A percentile compares a stretch with the other conserved stretches of the same genome.
Evolutionary conservation across 37 sponge, comb jelly and placozoan species (phyloP).

Genomic region (Ephydatia muelleri): DNA sequence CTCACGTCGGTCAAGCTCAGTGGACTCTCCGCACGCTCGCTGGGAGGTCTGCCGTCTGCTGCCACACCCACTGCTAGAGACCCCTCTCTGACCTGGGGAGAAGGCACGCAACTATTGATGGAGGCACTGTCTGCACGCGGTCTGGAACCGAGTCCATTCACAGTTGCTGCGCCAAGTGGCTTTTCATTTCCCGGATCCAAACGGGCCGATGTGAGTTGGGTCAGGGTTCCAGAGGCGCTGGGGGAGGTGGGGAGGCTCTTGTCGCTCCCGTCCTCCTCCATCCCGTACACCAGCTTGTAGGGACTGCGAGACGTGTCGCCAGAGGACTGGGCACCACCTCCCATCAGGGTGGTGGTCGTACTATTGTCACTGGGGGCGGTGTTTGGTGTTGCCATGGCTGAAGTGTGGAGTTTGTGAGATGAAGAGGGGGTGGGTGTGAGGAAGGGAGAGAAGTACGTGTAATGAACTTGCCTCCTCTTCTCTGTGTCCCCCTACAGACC

Average conservation of each 20-base stretch:
- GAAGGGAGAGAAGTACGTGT: too few relatives aligned
- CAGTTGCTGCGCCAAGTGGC: neutral
- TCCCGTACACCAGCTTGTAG: conserved; percentile 43
- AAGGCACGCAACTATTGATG: neutral
- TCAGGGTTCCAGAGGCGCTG: neutral
- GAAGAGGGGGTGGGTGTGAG: too few relatives aligned
- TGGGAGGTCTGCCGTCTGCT: neutral
- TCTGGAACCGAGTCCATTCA: neutral
- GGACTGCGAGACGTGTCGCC: neutral
- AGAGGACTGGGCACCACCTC: neutral
- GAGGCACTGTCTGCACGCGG: neutral
- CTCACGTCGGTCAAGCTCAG: neutral
- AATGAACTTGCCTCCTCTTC: too few relatives aligned
- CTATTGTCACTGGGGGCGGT: neutral
- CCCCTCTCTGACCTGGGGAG: neutral
- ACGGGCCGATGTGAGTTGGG: neutral
- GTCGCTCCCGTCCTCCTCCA: conserved; percentile 31
- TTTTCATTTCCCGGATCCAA: neutral
- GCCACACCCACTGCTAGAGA: neutral
- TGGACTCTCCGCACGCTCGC: neutral
- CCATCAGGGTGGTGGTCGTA: too few relatives aligned
- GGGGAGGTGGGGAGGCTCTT: conserved; percentile 10
- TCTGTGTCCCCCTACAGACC: too few relatives aligned
- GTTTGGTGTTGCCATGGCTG: neutral
- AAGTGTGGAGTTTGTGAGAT: too few relatives aligned